These are phyloP conservation scores for Willisornis vidua DNA, from an alignment of 2,113 vertebrate genomes.

Conservation along the genomic window DNA sequence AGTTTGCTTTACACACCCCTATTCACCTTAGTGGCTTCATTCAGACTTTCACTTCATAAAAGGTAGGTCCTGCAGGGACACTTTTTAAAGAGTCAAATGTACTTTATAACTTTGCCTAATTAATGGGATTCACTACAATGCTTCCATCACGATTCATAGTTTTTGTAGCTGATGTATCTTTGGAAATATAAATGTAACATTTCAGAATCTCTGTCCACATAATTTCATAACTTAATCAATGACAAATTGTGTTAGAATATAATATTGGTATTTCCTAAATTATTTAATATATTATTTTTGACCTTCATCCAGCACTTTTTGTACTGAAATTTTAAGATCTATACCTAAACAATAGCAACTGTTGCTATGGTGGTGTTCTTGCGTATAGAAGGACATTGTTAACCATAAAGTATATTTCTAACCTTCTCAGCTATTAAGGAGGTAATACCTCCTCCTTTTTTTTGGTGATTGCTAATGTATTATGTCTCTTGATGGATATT, in stretches of 20 bases:
- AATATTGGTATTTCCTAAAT: neutral
- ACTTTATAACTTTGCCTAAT: neutral
- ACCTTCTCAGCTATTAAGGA: neutral
- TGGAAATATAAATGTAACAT: neutral
- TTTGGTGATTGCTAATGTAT: neutral
- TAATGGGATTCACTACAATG: neutral
- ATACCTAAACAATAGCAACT: neutral
- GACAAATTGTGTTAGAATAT: neutral
- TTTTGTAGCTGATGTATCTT: neutral
- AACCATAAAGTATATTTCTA: neutral
- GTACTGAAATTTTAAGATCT: neutral
- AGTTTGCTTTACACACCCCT: neutral
- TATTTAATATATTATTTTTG: neutral
- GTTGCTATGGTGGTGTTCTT: constrained; percentile 20
- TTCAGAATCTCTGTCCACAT: neutral
- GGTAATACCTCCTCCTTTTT: neutral
- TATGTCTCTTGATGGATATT: neutral
- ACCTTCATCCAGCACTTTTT: neutral
- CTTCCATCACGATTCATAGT: neutral
- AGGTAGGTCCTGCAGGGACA: neutral
- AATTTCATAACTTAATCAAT: neutral
- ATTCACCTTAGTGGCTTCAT: neutral
- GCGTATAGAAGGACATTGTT: neutral
- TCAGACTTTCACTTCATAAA: neutral
- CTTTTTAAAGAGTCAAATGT: neutral